Percentiles rank a stretch among this genome's conserved stretches.
Evolutionary conservation across 2,797 vertebrate species (phyloP).

Genomic region (Halcyon chelicuti): DNA sequence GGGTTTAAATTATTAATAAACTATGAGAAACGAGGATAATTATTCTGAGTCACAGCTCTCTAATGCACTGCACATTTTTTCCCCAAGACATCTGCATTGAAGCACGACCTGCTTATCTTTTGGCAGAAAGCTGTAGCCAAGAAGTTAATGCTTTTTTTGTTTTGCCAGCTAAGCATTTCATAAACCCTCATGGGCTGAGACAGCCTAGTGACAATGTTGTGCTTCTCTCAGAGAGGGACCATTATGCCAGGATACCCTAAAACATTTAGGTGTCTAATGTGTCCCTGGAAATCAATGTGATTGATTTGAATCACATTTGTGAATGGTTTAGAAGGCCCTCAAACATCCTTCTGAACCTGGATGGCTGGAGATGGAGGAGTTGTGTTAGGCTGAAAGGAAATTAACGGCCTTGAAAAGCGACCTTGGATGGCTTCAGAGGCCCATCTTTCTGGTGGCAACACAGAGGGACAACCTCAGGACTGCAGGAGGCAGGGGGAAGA

Average conservation of each 20-base stretch:
- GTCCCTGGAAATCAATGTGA: not conserved
- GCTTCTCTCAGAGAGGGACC: not conserved
- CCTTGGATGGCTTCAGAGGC: not conserved
- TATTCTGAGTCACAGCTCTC: conserved; percentile 38
- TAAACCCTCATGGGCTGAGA: not conserved
- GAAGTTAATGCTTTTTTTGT: conserved; percentile 39
- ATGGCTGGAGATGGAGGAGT: not conserved
- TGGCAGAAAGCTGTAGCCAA: conserved; percentile 34
- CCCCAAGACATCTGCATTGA: conserved; percentile 15
- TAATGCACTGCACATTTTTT: conserved; percentile 53
- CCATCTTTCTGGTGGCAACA: not conserved
- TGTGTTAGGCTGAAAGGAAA: not conserved
- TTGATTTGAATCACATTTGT: not conserved
- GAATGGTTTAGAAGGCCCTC: not conserved
- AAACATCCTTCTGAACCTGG: not conserved
- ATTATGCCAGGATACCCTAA: not conserved
- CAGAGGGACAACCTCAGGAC: not conserved
- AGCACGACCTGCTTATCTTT: not conserved
- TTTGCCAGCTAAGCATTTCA: conserved; percentile 57
- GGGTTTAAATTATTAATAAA: conserved; percentile 72
- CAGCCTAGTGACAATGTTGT: not conserved
- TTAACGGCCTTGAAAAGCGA: not conserved
- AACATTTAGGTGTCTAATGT: not conserved
- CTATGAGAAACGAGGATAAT: conserved; percentile 48
- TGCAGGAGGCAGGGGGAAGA: not conserved